Conservation (phyloP, 1,140 invertebrate genomes). For the Venustaconcha ellipsiformis region DNA sequence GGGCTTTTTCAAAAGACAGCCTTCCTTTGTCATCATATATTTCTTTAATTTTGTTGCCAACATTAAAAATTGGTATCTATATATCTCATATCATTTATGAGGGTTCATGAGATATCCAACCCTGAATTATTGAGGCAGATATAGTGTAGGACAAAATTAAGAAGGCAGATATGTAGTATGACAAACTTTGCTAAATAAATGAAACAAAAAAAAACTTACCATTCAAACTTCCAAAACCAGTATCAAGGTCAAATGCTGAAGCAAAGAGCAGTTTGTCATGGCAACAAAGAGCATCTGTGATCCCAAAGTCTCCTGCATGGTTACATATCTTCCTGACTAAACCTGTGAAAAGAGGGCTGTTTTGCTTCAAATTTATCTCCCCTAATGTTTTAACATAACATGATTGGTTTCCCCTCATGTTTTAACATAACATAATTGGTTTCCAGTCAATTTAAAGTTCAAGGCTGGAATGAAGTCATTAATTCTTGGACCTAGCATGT, state of each 20-base stretch:
- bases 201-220: conserved; percentile 36
- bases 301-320: conserved; percentile 55
- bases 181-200: neutral
- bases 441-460: no score
- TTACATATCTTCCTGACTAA: conserved; percentile 49
- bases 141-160: neutral
- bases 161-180: neutral
- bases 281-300: conserved; percentile 52
- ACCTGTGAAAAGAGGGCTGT: conserved; percentile 39
- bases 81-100: neutral
- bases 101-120: neutral
- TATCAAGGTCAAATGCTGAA: conserved; percentile 59
- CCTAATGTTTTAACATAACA: no score
- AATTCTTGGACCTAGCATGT: no score
- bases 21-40: neutral
- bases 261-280: conserved; percentile 44
- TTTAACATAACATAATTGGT: no score
- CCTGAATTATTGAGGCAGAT: neutral
- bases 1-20: neutral
- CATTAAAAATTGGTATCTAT: neutral
- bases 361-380: no score
- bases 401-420: no score
- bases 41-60: neutral
- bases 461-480: no score
- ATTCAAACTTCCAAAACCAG: conserved; percentile 57